Conservation (phyloP, 2,113 vertebrate species). For the Loxodonta africana region DNA sequence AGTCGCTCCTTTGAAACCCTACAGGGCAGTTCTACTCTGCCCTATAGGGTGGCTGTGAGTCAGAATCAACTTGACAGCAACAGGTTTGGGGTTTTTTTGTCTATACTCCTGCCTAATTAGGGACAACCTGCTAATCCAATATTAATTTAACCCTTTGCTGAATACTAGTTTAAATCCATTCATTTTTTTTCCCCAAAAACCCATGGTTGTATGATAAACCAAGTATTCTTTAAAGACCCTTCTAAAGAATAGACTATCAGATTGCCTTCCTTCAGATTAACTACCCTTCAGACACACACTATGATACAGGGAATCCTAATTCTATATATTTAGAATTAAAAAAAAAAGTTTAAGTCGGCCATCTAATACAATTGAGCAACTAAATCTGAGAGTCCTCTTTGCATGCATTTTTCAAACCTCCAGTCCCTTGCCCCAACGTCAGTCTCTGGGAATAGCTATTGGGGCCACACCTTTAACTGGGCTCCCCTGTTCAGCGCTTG, state of each 20-base stretch:
- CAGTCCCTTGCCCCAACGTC: neutral
- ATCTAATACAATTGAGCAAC: neutral
- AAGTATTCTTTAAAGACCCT: neutral
- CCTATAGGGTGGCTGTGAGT: no score
- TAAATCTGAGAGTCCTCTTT: neutral
- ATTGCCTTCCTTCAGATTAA: neutral
- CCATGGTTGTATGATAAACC: neutral
- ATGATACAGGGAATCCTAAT: neutral
- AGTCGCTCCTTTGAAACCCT: no score
- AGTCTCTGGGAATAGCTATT: neutral
- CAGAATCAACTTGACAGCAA: no score
- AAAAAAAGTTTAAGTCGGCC: neutral
- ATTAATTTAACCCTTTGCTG: neutral
- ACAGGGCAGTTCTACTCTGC: no score
- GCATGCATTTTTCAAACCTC: neutral
- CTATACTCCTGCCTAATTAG: neutral
- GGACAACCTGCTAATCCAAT: neutral
- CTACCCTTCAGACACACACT: constrained; percentile 2
- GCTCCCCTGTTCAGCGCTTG: neutral
- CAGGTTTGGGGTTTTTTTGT: no score
- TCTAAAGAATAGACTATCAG: neutral
- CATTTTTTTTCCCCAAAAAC: neutral
- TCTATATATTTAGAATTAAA: neutral
- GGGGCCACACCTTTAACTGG: neutral
- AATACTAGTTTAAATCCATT: constrained; percentile 8